Percentiles rank a stretch among this genome's conserved stretches.
phyloP scores from a whole-genome alignment of 2,113 vertebrate species.

The Dipodomys ordii region DNA sequence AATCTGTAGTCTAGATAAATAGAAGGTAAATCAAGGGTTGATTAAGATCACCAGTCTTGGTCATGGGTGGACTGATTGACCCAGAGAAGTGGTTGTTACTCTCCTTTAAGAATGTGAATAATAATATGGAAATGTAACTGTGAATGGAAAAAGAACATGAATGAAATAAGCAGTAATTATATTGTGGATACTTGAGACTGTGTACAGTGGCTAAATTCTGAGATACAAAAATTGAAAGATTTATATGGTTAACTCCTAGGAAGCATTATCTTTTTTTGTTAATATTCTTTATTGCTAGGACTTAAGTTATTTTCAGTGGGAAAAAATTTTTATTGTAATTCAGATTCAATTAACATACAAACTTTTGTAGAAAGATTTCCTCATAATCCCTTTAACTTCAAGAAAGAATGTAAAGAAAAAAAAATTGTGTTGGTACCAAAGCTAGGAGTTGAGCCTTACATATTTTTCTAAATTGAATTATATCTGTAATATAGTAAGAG shows the following conservation, averaged over 20 bases:
- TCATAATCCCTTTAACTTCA: slow-evolving; percentile 32
- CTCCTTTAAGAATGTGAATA: neutral
- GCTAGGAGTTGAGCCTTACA: no score
- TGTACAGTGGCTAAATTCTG: neutral
- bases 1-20: neutral
- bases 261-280: slow-evolving; percentile 22
- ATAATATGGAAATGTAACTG: no score
- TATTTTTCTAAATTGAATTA: slow-evolving; percentile 44
- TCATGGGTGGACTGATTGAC: neutral
- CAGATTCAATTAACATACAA: neutral
- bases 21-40: neutral
- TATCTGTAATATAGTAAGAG: neutral
- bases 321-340: neutral
- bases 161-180: slow-evolving; percentile 15
- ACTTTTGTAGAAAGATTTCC: slow-evolving; percentile 42
- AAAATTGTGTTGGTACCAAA: no score
- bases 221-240: slow-evolving; percentile 42
- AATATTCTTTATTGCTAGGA: slow-evolving; percentile 33
- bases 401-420: slow-evolving; percentile 2
- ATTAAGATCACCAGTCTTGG: neutral
- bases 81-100: neutral
- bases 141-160: neutral
- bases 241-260: neutral
- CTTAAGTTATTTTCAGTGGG: slow-evolving; percentile 10
- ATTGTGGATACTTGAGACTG: neutral